Evolutionary conservation across 1,140 invertebrate genomes (phyloP).

Genomic region (Berghia stephanieae): DNA sequence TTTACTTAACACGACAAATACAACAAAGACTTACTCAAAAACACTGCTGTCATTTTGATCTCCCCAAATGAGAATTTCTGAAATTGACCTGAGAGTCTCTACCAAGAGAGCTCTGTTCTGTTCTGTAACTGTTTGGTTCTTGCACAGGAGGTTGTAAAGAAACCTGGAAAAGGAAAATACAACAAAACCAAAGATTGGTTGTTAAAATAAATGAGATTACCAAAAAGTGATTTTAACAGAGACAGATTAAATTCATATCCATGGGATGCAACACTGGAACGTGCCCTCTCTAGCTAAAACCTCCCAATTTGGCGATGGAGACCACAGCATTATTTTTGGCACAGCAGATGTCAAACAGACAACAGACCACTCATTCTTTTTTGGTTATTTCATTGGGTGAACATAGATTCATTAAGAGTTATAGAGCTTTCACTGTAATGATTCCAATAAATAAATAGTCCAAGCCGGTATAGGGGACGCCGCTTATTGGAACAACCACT

Average conservation of each 20-base stretch:
- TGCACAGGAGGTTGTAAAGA: constrained; percentile 92
- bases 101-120: constrained; percentile 94
- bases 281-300: too few species aligned
- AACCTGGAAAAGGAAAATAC: constrained; percentile 73
- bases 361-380: too few species aligned
- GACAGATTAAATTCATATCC: not conserved
- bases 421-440: too few species aligned
- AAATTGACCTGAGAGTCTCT: constrained; percentile 95
- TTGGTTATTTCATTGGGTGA: too few species aligned
- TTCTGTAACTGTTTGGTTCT: constrained; percentile 97
- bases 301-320: too few species aligned
- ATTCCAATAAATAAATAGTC: too few species aligned
- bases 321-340: too few species aligned
- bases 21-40: constrained; percentile 87
- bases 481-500: too few species aligned
- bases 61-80: constrained; percentile 99
- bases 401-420: too few species aligned
- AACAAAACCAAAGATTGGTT: not conserved
- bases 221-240: not conserved
- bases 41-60: constrained; percentile 99
- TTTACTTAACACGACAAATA: not conserved
- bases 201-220: not conserved
- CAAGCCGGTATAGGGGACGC: too few species aligned
- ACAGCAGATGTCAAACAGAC: too few species aligned
- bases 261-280: not conserved